These are phyloP conservation scores for Volucella bombylans DNA, from an alignment of 2,888 invertebrate genomes.

Conservation along the genomic window DNA sequence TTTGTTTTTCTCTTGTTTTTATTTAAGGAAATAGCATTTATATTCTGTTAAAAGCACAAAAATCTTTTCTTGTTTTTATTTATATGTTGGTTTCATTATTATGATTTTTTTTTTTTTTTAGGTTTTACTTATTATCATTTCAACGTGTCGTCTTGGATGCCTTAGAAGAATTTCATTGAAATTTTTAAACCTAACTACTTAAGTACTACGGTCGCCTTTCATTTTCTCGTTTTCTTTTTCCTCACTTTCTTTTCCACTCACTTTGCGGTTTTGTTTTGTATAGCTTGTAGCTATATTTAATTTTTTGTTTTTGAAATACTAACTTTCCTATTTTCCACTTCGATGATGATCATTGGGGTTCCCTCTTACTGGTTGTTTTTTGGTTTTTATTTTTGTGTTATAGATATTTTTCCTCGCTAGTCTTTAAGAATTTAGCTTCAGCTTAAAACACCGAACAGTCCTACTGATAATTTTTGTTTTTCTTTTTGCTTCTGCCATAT, in stretches of 20 bases:
- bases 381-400: constrained; percentile 29
- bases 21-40: constrained; percentile 76
- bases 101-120: constrained; percentile 44
- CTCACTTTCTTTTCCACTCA: constrained; percentile 49
- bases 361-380: constrained; percentile 33
- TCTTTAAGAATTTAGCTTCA: constrained; percentile 65
- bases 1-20: constrained; percentile 66
- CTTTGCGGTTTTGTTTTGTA: constrained; percentile 46
- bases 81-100: constrained; percentile 74
- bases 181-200: constrained; percentile 76
- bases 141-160: constrained; percentile 59
- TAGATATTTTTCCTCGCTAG: constrained; percentile 54
- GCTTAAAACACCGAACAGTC: constrained; percentile 70
- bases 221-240: constrained; percentile 40
- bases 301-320: constrained; percentile 38
- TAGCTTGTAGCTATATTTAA: constrained; percentile 51
- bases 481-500: constrained; percentile 37
- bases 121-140: constrained; percentile 61
- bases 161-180: constrained; percentile 73
- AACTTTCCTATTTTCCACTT: constrained; percentile 61
- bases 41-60: constrained; percentile 75
- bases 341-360: constrained; percentile 71
- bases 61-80: constrained; percentile 63
- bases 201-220: constrained; percentile 54
- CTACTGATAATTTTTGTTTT: constrained; percentile 60